phyloP scores from a whole-genome alignment of 1,140 invertebrate genomes.

The Bombyx mori region DNA sequence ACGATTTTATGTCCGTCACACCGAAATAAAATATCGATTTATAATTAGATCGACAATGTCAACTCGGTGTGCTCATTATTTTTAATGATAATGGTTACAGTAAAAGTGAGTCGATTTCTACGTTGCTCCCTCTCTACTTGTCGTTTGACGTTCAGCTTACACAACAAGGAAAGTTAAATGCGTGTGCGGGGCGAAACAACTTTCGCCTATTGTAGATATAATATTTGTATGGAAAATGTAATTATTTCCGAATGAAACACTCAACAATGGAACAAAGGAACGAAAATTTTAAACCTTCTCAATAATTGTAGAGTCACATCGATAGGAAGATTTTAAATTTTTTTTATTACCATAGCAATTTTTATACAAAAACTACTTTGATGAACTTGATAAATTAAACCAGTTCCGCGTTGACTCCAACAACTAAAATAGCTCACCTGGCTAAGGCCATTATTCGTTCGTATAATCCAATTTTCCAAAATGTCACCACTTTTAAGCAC shows the following conservation, averaged over 20 bases:
- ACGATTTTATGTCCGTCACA: no score
- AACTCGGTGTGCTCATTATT: constrained; percentile 14
- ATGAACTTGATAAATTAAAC: constrained; percentile 60
- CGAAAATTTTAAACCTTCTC: no score
- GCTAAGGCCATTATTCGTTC: constrained; percentile 69
- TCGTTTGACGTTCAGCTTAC: constrained; percentile 59
- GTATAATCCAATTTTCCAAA: constrained; percentile 68
- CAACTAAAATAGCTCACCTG: constrained; percentile 69
- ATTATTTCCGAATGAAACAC: neutral
- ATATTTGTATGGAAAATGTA: constrained; percentile 19
- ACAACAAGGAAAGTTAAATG: constrained; percentile 70
- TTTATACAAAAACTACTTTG: constrained; percentile 48
- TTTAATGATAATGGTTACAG: constrained; percentile 32
- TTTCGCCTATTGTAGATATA: constrained; percentile 60
- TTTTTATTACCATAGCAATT: no score
- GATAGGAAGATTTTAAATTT: constrained; percentile 2
- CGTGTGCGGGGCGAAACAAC: constrained; percentile 57
- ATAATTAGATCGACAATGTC: constrained; percentile 5
- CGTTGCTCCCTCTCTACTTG: constrained; percentile 56
- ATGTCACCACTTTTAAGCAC: constrained; percentile 52
- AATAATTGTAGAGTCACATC: neutral
- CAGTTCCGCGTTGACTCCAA: constrained; percentile 67
- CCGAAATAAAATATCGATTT: constrained; percentile 4
- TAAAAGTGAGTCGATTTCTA: constrained; percentile 64
- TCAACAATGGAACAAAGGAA: no score